These are phyloP conservation scores for Myocastor coypus DNA, from an alignment of 2,113 vertebrate genomes.

Conservation along the genomic window DNA sequence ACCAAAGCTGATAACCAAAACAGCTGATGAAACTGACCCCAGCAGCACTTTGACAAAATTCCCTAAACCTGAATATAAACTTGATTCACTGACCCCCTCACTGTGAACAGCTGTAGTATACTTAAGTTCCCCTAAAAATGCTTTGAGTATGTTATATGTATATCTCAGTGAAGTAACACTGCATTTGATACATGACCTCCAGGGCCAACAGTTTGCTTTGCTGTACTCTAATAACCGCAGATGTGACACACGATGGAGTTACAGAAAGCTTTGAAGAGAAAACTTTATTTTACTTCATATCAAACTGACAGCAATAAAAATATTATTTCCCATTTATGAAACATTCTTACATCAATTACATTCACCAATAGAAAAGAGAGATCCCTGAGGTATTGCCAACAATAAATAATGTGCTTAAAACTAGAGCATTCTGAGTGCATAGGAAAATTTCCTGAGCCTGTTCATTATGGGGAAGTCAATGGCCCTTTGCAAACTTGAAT, in stretches of 20 bases:
- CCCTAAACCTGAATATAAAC: not conserved
- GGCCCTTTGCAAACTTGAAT: constrained; percentile 61
- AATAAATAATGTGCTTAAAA: constrained; percentile 77
- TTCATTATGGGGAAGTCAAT: constrained; percentile 70
- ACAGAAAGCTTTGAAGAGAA: not conserved
- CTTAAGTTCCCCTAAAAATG: not conserved
- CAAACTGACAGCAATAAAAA: constrained; percentile 62
- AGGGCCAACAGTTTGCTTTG: not conserved
- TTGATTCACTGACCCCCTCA: not conserved
- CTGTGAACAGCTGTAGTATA: not conserved
- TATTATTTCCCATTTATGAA: constrained; percentile 46
- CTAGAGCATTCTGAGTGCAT: constrained; percentile 24
- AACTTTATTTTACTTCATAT: constrained; percentile 63
- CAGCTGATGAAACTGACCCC: not conserved
- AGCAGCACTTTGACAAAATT: not conserved
- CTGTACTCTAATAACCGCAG: not conserved
- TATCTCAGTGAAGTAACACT: not conserved
- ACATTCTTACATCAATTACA: constrained; percentile 54
- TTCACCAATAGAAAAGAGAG: constrained; percentile 47
- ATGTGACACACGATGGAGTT: not conserved
- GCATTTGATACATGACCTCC: not conserved
- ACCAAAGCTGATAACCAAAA: not conserved
- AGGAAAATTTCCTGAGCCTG: constrained; percentile 48
- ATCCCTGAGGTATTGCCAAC: constrained; percentile 66
- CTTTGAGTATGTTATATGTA: not conserved